Base-by-base conservation (phyloP, 1,140 invertebrate genomes). In the Caenorhabditis inopinata region DNA sequence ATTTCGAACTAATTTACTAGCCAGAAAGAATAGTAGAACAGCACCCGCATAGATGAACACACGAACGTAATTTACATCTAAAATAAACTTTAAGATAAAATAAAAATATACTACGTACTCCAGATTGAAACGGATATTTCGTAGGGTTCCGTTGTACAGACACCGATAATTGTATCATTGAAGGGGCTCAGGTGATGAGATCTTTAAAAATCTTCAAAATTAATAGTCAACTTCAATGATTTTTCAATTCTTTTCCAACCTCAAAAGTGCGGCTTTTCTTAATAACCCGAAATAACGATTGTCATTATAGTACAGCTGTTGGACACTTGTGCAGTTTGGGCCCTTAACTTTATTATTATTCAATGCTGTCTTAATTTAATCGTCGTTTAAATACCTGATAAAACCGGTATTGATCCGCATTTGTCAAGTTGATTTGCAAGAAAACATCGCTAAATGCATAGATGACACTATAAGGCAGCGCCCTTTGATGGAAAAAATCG, bases 241-340 rank as follows among this genome's bases (percentile, higher is more conserved):
- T 68, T 23, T 68, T 16, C 14, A 23, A n/a, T n/a, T n/a, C n/a
- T n/a, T n/a, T n/a, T n/a, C 35, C 2, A 45, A 74, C 73, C 73
- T 53, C 75, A 48, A 53, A 38, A 76, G 45, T 25, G 45, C 32
- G 53, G 81, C 58, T 4, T 27, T 74, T 38, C 74, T 75, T 9
- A 82, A 48, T 14, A 82, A 25, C 16, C 81, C 81, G 68, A 82
- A 82, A 21, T 46, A 58, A 38, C 79, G 58, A 76, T 82, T 80
- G 14, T 82, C 78, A 21, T 29, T 46, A 7, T 48, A 42, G 32
- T 79, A 68, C 18, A 74, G 68, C 6, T 74, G 7, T n/a, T 62
- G n/a, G n/a, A 80, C 73, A 9, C 25, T n/a, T 18, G 78, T 35
- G 51, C 81, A 80, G 18, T 82, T 80, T 23, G 46, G 1, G 2